Base-by-base conservation (phyloP, 2,113 vertebrate species). In the Vidua macroura region DNA sequence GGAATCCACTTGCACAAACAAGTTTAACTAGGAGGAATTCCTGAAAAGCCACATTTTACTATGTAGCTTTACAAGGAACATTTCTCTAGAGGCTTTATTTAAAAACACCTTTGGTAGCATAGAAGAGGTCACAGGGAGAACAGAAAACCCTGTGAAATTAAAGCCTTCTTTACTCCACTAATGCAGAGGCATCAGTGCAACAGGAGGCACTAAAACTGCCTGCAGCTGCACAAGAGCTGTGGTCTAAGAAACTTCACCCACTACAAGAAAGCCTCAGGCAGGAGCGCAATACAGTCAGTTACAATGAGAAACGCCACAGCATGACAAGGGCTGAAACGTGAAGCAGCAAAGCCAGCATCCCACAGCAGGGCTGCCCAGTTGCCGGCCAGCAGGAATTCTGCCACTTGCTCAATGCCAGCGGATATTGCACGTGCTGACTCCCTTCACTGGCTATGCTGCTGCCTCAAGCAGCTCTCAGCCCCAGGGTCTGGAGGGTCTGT, bases 361-460 rank as follows among this genome's bases (percentile, higher is more conserved):
- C 1, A 0, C 7, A 7, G 41, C n/a, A 33, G n/a, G 11, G 43
- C 74, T 49, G 63, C 58, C 33, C 53, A 35, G 20, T 0, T 0
- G 27, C 73, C 44, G 59, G 25, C 9, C 16, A 3, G 37, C 13
- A 83, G 52, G 67, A 85, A 77, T 77, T 44, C 51, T 49, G 62
- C 18, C 43, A 19, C 44, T 44, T 49, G n/a, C 56, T 43, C 69
- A 24, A 5, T 17, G 52, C 70, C 62, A 48, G 53, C 0, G 0
- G 31, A 24, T 9, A 21, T 0, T 17, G 62, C 53, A n/a, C 0
- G 0, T 15, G 30, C 55, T 2, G 8, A 39, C 9, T n/a, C 10
- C 37, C 14, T n/a, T 6, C 20, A 25, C 9, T 0, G 0, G 24
- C 39, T 24, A 10, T 0, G 5, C 21, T 39, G 51, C 51, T 30